Conservation (phyloP, 2,113 vertebrate species). For the Neomonachus schauinslandi region DNA sequence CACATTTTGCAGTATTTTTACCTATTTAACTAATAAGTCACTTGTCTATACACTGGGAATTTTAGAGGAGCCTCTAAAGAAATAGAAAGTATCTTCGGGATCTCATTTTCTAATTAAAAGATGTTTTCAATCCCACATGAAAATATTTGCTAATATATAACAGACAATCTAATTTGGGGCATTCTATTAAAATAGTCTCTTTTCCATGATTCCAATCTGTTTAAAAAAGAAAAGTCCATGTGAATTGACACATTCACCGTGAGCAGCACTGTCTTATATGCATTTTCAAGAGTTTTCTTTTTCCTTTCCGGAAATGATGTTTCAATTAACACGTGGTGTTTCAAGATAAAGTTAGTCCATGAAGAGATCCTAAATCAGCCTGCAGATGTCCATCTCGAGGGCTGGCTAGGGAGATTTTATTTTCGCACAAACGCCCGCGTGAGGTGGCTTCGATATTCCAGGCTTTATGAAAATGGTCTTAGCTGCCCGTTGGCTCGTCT, state of each 20-base stretch:
- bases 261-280: not conserved
- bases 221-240: not conserved
- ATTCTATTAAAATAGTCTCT: not conserved
- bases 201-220: not conserved
- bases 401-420: not conserved
- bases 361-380: not conserved
- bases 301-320: not conserved
- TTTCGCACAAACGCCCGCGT: not conserved
- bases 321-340: conserved; percentile 24
- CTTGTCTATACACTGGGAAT: not conserved
- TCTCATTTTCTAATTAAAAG: conserved; percentile 41
- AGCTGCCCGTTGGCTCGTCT: not conserved
- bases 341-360: conserved; percentile 1
- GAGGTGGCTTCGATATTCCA: not conserved
- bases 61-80: not conserved
- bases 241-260: not conserved
- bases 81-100: not conserved
- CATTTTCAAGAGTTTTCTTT: not conserved
- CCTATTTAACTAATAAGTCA: not conserved
- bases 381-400: not conserved
- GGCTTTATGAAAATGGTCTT: not conserved
- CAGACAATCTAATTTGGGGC: not conserved
- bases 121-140: not conserved
- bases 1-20: not conserved
- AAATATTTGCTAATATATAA: conserved; percentile 22